phyloP scores from a whole-genome alignment of 2,888 invertebrate genomes.

The Xanthorhoe spadicearia region DNA sequence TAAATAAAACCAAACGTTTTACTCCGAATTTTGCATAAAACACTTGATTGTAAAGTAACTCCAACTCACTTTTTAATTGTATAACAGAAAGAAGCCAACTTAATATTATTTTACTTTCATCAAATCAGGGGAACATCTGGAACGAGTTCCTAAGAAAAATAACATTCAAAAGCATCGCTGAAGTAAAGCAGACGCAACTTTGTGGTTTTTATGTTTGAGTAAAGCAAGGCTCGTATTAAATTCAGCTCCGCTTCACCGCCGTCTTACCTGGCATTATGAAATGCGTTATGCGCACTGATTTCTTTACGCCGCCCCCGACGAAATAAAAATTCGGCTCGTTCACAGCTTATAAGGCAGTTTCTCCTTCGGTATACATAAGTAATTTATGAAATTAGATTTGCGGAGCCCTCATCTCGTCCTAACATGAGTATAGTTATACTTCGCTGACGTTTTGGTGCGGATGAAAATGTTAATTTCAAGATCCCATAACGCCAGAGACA shows the following conservation, averaged over 20 bases:
- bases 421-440: conserved; percentile 42
- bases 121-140: conserved; percentile 4
- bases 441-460: conserved; percentile 12
- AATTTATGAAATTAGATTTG: conserved; percentile 56
- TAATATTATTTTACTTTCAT: neutral
- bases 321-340: conserved; percentile 55
- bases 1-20: neutral
- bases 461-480: conserved; percentile 30
- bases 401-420: conserved; percentile 40
- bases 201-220: conserved; percentile 35
- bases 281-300: conserved; percentile 54
- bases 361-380: conserved; percentile 49
- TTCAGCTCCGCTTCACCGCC: conserved; percentile 51
- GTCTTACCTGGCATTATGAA: conserved; percentile 51
- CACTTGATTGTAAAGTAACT: neutral
- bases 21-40: neutral
- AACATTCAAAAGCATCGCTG: conserved; percentile 24
- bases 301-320: conserved; percentile 40
- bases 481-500: conserved; percentile 21
- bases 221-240: conserved; percentile 48
- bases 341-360: conserved; percentile 46
- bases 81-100: neutral
- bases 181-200: conserved; percentile 26
- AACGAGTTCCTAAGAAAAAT: conserved; percentile 30
- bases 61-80: neutral